Base-by-base conservation (phyloP, 2,888 invertebrate genomes). In the Heliconius hortense region DNA sequence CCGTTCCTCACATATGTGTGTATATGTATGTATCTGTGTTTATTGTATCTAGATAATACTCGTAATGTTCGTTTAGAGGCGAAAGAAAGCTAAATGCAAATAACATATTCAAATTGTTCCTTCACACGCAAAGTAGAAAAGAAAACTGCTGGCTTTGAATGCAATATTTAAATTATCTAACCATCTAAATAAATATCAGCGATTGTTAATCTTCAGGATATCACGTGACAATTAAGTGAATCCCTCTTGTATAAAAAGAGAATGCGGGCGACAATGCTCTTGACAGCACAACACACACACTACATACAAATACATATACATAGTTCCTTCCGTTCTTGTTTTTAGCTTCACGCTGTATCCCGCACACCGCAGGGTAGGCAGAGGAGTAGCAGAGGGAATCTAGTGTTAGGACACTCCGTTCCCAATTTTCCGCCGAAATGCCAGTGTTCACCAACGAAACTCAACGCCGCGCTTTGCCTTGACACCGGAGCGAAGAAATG, bases 201-300 rank as follows among this genome's bases (percentile, higher is more conserved):
- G 18, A 39, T 64, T 43, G 15, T 39, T 24, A 24, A 66, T 66
- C 66, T 66, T 39, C 24, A 24, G 66, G 53, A 68, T 53, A 68
- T 53, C 68, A 28, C 53, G 68, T 68, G 53, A 53, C 28, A 53
- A 68, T 28, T 66, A 66, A 68, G 60, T 60, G 68, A 31, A 48
- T 28, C 69, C 56, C 56, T 31, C 31, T 69, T 69, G 69, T n/a
- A 69, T 56, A 53, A 31, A 56, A 56, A 69, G 56, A 53, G 69
- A 69, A 69, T 69, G 69, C 69, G 69, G 69, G 69, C 69, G 53
- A 69, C 53, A 31, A 56, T n/a, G 31, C 31, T 21, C n/a, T 56
- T 56, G 69, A 69, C 31, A 15, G 43, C 28, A 48, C 1, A 68
- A 28, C 68, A 43, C 21, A 64, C 67, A 11, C 31, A 43, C 35